phyloP scores from a whole-genome alignment of 1,140 invertebrate genomes.

The Polypedilum pembai region DNA sequence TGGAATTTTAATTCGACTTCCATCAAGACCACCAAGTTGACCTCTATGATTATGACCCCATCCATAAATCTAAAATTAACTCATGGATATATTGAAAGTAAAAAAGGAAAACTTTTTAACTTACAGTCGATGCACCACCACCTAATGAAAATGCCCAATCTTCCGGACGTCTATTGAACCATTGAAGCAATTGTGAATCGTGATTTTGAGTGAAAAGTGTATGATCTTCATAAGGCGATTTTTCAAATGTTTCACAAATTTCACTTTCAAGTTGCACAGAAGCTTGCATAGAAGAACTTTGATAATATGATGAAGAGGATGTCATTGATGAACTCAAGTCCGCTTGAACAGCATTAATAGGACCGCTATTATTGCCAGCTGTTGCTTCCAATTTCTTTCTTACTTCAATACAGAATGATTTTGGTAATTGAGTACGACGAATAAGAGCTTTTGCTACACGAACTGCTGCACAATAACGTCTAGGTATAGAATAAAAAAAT shows the following conservation, averaged over 20 bases:
- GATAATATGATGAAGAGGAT: not conserved
- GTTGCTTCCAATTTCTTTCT: conserved; percentile 61
- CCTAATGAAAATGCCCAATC: conserved; percentile 94
- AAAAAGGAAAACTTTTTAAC: no score
- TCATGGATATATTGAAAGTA: no score
- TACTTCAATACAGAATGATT: conserved; percentile 71
- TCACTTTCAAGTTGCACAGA: not conserved
- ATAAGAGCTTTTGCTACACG: conserved; percentile 78
- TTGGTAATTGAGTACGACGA: conserved; percentile 62
- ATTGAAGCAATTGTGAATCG: conserved; percentile 88
- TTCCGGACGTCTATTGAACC: conserved; percentile 86
- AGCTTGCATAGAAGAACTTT: not conserved
- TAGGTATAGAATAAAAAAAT: no score
- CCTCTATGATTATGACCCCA: conserved; percentile 97
- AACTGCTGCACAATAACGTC: conserved; percentile 81
- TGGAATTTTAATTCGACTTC: conserved; percentile 74
- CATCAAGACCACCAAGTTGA: conserved; percentile 88
- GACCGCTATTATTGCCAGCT: conserved; percentile 31
- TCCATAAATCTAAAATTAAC: conserved; percentile 63
- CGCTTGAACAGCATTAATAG: not conserved
- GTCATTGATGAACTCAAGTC: conserved; percentile 1
- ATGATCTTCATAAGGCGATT: conserved; percentile 65
- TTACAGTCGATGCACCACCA: conserved; percentile 52
- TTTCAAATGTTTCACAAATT: not conserved
- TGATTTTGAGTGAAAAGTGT: conserved; percentile 77